Evolutionary conservation across 2,113 vertebrate genomes (phyloP).

Genomic region (Prietella phreatophila): DNA sequence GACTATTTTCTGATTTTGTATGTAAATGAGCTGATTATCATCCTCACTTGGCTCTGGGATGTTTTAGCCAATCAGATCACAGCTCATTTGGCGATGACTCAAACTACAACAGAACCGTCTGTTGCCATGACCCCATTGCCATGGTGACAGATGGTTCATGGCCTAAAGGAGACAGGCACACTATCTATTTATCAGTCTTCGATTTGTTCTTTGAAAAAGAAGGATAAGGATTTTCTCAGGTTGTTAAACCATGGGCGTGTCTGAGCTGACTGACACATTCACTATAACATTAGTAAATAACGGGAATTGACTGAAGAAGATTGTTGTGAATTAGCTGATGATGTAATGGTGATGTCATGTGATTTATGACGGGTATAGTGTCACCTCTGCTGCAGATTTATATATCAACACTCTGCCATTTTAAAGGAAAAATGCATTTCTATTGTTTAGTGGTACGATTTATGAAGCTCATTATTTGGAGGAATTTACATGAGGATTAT

Average conservation of each 20-base stretch:
- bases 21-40: slow-evolving; percentile 14
- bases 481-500: neutral
- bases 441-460: neutral
- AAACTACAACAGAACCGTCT: neutral
- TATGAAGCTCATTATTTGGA: neutral
- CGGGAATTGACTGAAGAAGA: neutral
- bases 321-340: neutral
- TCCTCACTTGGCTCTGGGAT: neutral
- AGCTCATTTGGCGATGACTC: neutral
- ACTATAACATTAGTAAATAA: neutral
- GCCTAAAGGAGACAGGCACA: neutral
- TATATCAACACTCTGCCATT: neutral
- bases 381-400: neutral
- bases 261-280: neutral
- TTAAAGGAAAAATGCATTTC: neutral
- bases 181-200: neutral
- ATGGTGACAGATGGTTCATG: slow-evolving; percentile 12
- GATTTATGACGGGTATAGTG: neutral
- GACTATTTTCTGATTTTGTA: neutral
- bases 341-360: neutral
- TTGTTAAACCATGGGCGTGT: neutral
- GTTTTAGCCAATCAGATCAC: slow-evolving; percentile 1
- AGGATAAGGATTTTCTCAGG: neutral
- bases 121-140: neutral
- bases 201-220: no score